These are phyloP conservation scores for Proterorhinus semilunaris DNA, from an alignment of 2,113 vertebrate genomes.

Conservation along the genomic window DNA sequence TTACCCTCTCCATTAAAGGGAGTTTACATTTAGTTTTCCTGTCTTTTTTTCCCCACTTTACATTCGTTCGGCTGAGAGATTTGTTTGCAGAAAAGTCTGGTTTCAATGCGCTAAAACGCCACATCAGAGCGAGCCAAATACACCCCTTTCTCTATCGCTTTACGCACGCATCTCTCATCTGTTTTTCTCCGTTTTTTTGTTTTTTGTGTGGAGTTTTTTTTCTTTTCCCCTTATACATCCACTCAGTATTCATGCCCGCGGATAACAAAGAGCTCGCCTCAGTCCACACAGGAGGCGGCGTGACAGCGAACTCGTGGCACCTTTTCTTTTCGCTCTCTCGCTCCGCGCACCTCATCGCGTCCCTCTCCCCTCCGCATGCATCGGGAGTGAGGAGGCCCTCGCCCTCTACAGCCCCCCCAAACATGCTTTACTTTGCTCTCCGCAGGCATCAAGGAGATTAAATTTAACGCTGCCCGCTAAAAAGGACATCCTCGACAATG, in stretches of 20 bases:
- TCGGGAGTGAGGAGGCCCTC: conserved; percentile 7
- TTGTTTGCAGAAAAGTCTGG: background rate
- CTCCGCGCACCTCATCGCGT: conserved; percentile 20
- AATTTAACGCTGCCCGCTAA: conserved; percentile 52
- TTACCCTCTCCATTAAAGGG: too few relatives aligned
- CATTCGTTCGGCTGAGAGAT: background rate
- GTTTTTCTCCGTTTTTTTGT: conserved; percentile 6
- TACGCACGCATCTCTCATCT: conserved; percentile 54
- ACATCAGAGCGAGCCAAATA: background rate
- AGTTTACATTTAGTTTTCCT: too few relatives aligned
- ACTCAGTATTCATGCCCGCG: conserved; percentile 83
- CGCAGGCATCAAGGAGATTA: conserved; percentile 70
- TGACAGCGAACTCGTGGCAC: conserved; percentile 87
- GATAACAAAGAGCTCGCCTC: conserved; percentile 76
- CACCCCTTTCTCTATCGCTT: conserved; percentile 20
- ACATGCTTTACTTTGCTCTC: conserved; percentile 68
- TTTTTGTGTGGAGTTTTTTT: conserved; percentile 28
- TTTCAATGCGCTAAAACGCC: background rate
- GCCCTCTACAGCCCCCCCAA: conserved; percentile 25
- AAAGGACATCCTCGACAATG: conserved; percentile 50
- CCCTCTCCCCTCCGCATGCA: conserved; percentile 58
- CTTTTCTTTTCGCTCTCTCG: conserved; percentile 6
- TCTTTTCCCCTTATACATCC: conserved; percentile 63
- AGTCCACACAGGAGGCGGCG: conserved; percentile 84
- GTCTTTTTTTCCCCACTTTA: too few relatives aligned